These are phyloP conservation scores for Enteromius paludinosus DNA, from an alignment of 2,797 vertebrate genomes.

Conservation along the genomic window DNA sequence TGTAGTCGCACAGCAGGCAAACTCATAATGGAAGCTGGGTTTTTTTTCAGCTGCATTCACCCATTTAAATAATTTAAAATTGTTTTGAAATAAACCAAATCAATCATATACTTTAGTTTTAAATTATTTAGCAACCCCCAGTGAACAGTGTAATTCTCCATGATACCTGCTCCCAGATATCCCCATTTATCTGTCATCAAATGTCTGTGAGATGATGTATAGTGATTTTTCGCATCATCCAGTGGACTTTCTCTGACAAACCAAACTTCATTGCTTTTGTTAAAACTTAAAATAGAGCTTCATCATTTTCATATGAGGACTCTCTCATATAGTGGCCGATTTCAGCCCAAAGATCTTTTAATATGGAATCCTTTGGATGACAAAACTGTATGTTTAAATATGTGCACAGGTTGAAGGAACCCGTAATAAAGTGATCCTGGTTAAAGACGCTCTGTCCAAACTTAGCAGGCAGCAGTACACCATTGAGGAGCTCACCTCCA, in stretches of 20 bases:
- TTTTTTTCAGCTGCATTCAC: no score
- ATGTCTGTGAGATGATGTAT: not conserved
- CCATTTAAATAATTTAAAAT: no score
- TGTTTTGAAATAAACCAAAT: no score
- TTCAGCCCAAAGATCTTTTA: not conserved
- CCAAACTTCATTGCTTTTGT: not conserved
- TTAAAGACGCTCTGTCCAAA: constrained; percentile 78
- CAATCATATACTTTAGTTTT: no score
- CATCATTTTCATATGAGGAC: not conserved
- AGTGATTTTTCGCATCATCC: not conserved
- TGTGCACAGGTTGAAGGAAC: constrained; percentile 64
- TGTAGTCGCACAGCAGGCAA: no score
- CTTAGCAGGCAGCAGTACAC: constrained; percentile 81
- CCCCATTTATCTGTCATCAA: not conserved
- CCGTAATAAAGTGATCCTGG: constrained; percentile 78
- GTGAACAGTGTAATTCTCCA: no score
- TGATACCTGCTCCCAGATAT: no score
- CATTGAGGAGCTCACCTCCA: constrained; percentile 78
- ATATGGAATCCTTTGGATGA: not conserved
- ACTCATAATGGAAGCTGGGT: no score
- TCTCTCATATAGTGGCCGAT: not conserved
- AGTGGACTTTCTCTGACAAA: not conserved
- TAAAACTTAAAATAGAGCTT: not conserved
- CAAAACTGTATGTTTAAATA: constrained; percentile 24
- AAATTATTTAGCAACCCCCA: no score